Evolutionary conservation across 2,797 vertebrate species (phyloP).

Genomic region (Argya squamiceps): DNA sequence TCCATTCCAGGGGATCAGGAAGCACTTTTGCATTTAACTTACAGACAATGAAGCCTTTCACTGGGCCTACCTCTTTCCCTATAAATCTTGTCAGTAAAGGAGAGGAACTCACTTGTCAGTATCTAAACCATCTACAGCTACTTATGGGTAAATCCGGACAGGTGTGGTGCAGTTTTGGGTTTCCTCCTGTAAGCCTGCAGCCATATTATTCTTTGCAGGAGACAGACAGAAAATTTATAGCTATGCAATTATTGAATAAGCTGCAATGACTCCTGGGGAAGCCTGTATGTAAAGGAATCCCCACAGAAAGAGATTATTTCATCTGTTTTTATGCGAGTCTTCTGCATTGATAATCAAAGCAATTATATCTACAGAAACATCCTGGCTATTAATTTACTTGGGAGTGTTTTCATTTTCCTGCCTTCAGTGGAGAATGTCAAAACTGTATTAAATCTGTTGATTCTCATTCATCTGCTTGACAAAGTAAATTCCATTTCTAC

Average conservation of each 20-base stretch:
- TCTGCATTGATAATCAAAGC: background rate
- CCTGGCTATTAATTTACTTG: background rate
- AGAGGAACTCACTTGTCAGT: constrained; percentile 6
- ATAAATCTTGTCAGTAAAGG: constrained; percentile 41
- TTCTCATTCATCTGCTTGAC: background rate
- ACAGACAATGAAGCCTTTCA: constrained; percentile 13
- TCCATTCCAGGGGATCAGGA: background rate
- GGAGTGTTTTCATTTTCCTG: background rate
- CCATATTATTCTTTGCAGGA: background rate
- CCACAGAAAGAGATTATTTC: background rate
- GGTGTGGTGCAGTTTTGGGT: background rate
- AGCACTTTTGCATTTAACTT: background rate
- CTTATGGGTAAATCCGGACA: background rate
- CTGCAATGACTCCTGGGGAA: background rate
- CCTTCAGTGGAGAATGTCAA: background rate
- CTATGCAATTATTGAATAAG: constrained; percentile 7
- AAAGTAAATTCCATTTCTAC: background rate
- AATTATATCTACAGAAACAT: background rate
- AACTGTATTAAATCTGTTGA: background rate
- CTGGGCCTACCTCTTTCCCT: background rate
- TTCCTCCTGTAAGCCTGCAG: constrained; percentile 33
- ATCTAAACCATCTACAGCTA: constrained; percentile 31
- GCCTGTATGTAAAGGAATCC: background rate
- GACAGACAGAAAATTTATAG: constrained; percentile 42
- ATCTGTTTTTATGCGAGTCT: background rate